phyloP scores from a whole-genome alignment of 2,797 vertebrate genomes.

The Pipistrellus kuhlii region DNA sequence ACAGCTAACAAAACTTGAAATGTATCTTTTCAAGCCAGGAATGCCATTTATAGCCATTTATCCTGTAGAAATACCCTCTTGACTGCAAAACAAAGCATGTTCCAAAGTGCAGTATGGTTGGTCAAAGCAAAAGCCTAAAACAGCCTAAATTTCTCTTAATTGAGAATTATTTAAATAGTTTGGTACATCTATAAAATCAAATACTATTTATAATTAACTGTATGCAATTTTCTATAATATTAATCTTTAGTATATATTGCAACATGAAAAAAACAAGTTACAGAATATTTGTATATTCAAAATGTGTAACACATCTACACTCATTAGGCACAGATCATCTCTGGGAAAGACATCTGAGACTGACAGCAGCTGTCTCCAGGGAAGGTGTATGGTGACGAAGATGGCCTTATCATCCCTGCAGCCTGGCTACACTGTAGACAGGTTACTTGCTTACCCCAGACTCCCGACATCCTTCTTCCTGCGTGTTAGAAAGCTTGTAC shows the following conservation, averaged over 20 bases:
- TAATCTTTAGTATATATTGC: not conserved
- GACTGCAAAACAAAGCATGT: not conserved
- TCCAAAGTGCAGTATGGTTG: not conserved
- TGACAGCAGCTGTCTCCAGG: not conserved
- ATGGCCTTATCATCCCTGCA: not conserved
- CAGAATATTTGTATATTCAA: not conserved
- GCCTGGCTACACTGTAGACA: not conserved
- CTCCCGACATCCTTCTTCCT: not conserved
- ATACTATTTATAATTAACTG: not conserved
- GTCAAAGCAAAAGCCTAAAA: not conserved
- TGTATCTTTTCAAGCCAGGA: not conserved
- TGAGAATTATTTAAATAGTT: slow-evolving; percentile 34
- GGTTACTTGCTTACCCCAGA: not conserved
- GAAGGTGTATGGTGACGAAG: not conserved
- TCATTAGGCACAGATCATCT: not conserved
- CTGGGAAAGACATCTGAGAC: not conserved
- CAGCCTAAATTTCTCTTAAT: not conserved
- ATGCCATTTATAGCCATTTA: not conserved
- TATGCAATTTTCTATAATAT: not conserved
- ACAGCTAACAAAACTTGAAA: slow-evolving; percentile 1
- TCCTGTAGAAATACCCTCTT: not conserved
- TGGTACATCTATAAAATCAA: not conserved
- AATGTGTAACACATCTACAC: not conserved
- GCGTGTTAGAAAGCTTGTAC: not conserved
- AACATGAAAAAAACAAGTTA: not conserved